These are phyloP conservation scores for Donacobius atricapilla DNA, from an alignment of 2,113 vertebrate genomes.

Conservation along the genomic window DNA sequence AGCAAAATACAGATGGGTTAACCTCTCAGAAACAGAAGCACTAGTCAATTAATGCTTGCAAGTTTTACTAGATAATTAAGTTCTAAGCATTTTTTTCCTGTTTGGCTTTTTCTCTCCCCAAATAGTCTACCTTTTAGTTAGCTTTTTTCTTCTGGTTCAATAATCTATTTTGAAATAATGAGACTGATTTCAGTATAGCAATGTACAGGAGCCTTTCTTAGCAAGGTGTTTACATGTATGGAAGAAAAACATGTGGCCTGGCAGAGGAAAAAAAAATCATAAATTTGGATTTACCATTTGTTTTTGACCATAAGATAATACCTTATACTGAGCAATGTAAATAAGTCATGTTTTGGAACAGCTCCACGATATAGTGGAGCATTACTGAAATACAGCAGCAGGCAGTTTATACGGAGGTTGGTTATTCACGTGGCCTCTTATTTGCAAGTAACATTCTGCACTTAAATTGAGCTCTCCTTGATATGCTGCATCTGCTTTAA, in stretches of 20 bases:
- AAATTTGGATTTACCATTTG: slow-evolving; percentile 55
- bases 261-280: slow-evolving; percentile 33
- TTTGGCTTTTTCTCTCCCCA: not conserved
- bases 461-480: slow-evolving; percentile 60
- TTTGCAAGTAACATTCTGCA: slow-evolving; percentile 56
- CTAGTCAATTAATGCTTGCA: not conserved
- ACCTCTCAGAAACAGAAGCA: not conserved
- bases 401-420: slow-evolving; percentile 57
- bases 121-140: not conserved
- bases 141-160: not conserved
- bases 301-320: slow-evolving; percentile 11
- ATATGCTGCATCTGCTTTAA: slow-evolving; percentile 51
- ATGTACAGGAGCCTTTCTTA: not conserved
- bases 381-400: slow-evolving; percentile 47
- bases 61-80: not conserved
- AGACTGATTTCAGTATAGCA: not conserved
- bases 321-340: slow-evolving; percentile 6
- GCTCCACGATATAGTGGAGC: not conserved
- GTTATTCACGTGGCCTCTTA: slow-evolving; percentile 60
- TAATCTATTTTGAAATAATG: slow-evolving; percentile 9
- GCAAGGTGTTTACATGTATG: not conserved
- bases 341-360: slow-evolving; percentile 41
- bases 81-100: not conserved
- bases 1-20: not conserved
- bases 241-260: not conserved